Conservation (phyloP, 2,113 vertebrate genomes). For the Caranx ignobilis region DNA sequence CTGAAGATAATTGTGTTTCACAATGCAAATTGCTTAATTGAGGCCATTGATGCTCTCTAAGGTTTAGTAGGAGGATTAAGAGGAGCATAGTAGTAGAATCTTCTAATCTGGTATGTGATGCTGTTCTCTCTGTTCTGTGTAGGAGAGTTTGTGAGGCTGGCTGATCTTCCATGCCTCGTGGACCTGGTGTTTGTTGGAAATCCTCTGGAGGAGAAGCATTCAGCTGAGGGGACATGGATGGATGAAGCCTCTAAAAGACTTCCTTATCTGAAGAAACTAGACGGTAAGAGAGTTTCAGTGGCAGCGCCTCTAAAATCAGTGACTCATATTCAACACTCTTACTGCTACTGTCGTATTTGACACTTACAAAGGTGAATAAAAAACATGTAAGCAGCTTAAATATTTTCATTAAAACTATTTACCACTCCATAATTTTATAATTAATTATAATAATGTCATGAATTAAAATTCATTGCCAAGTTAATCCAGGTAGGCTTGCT, state of each 20-base stretch:
- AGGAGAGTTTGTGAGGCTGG: conserved; percentile 91
- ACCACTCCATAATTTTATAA: too few relatives aligned
- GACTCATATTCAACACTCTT: not conserved
- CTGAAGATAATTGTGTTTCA: not conserved
- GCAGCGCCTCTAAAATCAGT: not conserved
- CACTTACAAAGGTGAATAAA: not conserved
- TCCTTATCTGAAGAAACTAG: conserved; percentile 92
- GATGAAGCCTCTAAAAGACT: conserved; percentile 93
- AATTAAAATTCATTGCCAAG: too few relatives aligned
- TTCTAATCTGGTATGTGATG: not conserved
- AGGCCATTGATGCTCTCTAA: not conserved
- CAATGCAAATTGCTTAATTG: not conserved
- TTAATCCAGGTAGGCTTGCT: too few relatives aligned
- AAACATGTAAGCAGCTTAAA: not conserved
- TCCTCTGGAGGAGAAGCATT: conserved; percentile 93
- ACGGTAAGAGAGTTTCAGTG: conserved; percentile 84
- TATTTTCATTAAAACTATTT: too few relatives aligned
- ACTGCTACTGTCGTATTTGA: not conserved
- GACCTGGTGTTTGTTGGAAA: conserved; percentile 98
- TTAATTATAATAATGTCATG: too few relatives aligned
- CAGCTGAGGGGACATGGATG: conserved; percentile 90
- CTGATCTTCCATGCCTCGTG: conserved; percentile 89
- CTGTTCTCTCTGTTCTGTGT: not conserved
- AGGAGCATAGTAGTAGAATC: too few relatives aligned
- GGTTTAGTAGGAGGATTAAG: too few relatives aligned